phyloP scores from a whole-genome alignment of 2,888 invertebrate species.

The Diploptera punctata region DNA sequence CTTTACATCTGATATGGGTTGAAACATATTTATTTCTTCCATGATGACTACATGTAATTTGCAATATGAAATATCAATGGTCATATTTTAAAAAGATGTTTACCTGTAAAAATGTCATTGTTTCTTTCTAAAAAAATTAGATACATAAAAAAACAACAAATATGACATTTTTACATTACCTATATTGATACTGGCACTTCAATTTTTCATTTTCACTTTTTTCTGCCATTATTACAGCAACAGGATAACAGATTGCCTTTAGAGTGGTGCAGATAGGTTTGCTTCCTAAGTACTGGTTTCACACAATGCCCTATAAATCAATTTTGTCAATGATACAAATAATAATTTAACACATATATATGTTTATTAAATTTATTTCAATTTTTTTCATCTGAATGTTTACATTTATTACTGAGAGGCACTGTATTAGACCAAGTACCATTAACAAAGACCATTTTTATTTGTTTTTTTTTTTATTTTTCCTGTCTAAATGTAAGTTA shows the following conservation, averaged over 20 bases:
- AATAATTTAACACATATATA: no score
- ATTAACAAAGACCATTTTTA: neutral
- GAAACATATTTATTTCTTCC: constrained; percentile 31
- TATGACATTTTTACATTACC: constrained; percentile 27
- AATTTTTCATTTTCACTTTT: constrained; percentile 16
- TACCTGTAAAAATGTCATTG: constrained; percentile 26
- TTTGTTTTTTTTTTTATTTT: neutral
- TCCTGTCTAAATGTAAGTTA: neutral
- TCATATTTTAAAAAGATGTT: constrained; percentile 31
- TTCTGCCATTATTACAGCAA: constrained; percentile 25
- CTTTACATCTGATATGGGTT: constrained; percentile 5
- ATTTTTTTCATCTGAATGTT: no score
- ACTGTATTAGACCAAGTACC: neutral
- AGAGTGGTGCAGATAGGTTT: neutral
- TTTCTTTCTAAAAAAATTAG: constrained; percentile 23
- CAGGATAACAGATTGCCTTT: constrained; percentile 20
- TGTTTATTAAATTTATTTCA: no score
- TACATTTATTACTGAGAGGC: neutral
- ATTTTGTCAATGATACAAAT: no score
- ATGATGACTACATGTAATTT: constrained; percentile 25
- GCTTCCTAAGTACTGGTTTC: neutral
- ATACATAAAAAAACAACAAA: constrained; percentile 30
- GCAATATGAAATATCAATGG: constrained; percentile 30
- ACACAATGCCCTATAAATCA: no score
- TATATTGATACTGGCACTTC: constrained; percentile 30